A percentile compares a stretch with the other conserved stretches of the same genome.
These are phyloP conservation scores for Drosophila sulfurigaster DNA, from an alignment of 1,140 invertebrate genomes.

Conservation along the genomic window DNA sequence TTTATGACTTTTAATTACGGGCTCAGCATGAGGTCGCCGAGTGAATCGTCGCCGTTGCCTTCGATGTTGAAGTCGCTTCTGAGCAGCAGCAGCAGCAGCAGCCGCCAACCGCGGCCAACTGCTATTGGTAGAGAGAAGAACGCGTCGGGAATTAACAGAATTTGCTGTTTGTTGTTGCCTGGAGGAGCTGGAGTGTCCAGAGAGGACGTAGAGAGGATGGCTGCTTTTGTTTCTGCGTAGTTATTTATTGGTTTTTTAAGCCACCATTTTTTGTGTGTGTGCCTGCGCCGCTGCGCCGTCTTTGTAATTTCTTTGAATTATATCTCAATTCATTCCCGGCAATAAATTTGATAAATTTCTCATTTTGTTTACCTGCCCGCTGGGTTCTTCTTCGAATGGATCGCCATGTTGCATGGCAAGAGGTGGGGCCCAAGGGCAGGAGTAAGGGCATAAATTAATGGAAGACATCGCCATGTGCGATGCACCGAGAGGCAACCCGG, in stretches of 20 bases:
- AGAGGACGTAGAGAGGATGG: slow-evolving; percentile 12
- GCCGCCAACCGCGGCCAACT: slow-evolving; percentile 1
- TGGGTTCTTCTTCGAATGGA: slow-evolving; percentile 52
- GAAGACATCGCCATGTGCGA: slow-evolving; percentile 51
- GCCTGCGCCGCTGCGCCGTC: slow-evolving; percentile 30
- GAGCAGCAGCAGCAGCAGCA: slow-evolving; percentile 32
- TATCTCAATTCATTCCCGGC: slow-evolving; percentile 76
- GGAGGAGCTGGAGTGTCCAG: slow-evolving; percentile 17
- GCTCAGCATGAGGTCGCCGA: slow-evolving; percentile 67
- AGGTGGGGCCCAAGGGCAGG: slow-evolving; percentile 7
- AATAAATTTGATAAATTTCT: slow-evolving; percentile 82
- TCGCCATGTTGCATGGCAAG: slow-evolving; percentile 43
- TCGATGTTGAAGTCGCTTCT: slow-evolving; percentile 27
- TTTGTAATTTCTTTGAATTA: slow-evolving; percentile 80
- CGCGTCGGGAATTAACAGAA: slow-evolving; percentile 16
- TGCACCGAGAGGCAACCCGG: background rate
- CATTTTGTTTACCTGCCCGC: slow-evolving; percentile 71
- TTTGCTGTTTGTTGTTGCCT: slow-evolving; percentile 4
- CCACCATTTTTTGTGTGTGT: slow-evolving; percentile 63
- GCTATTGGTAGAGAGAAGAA: slow-evolving; percentile 54
- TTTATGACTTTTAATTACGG: slow-evolving; percentile 81
- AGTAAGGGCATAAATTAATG: slow-evolving; percentile 65
- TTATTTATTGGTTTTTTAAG: slow-evolving; percentile 77
- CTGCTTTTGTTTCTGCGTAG: slow-evolving; percentile 56
- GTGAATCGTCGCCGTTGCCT: slow-evolving; percentile 31